Evolutionary conservation across 2,888 invertebrate species (phyloP).

Genomic region (Tetragonisca angustula): DNA sequence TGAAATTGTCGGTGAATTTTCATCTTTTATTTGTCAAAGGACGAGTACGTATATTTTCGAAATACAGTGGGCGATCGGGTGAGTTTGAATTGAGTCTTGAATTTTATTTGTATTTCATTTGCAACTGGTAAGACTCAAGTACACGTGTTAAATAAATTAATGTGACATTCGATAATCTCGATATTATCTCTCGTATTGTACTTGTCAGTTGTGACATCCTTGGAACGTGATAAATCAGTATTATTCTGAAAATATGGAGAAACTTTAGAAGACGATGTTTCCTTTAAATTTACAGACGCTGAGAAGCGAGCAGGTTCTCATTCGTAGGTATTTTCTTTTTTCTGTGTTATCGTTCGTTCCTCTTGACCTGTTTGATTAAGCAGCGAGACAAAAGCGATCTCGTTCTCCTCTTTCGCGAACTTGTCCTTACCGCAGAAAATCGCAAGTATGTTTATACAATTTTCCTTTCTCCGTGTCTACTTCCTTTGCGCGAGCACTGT

Average conservation of each 20-base stretch:
- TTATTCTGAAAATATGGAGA: not conserved
- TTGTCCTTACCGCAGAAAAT: conserved; percentile 23
- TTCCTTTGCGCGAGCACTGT: not conserved
- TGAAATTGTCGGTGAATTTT: not conserved
- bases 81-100: no score
- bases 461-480: conserved; percentile 12
- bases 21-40: no score
- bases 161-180: not conserved
- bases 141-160: not conserved
- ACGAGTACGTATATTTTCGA: no score
- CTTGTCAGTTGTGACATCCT: not conserved
- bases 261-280: not conserved
- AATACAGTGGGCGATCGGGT: no score
- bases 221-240: not conserved
- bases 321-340: not conserved
- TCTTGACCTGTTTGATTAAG: conserved; percentile 42
- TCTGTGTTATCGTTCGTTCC: not conserved
- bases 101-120: no score
- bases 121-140: not conserved
- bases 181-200: no score
- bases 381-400: not conserved
- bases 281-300: not conserved
- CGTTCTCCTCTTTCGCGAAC: conserved; percentile 26
- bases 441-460: conserved; percentile 33
- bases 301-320: not conserved